Evolutionary conservation across 1,140 invertebrate species (phyloP).

Genomic region (Drosophila grimshawi): DNA sequence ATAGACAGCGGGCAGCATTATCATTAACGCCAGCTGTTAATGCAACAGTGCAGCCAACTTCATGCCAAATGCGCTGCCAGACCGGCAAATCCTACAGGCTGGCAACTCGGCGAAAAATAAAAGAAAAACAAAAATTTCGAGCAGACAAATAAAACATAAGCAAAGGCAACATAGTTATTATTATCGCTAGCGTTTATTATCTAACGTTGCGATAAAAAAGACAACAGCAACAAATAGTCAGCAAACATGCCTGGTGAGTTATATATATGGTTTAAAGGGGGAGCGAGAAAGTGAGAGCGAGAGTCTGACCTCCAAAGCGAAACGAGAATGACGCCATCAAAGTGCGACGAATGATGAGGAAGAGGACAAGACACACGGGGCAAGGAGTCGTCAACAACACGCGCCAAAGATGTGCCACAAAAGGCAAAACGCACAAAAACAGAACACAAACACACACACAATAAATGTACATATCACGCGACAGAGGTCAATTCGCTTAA

Average conservation of each 20-base stretch:
- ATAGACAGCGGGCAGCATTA: too few relatives aligned
- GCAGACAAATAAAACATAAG: conserved; percentile 16
- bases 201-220: conserved; percentile 66
- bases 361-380: background rate
- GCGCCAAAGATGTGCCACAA: conserved; percentile 9
- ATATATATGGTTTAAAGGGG: conserved; percentile 22
- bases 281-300: conserved; percentile 10
- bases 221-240: conserved; percentile 30
- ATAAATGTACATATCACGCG: conserved; percentile 22
- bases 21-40: background rate
- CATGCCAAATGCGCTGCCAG: conserved; percentile 16
- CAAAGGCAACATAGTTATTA: conserved; percentile 21
- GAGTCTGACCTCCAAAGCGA: conserved; percentile 47
- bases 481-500: conserved; percentile 33
- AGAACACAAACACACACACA: background rate
- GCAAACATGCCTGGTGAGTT: conserved; percentile 68
- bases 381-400: conserved; percentile 2
- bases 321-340: conserved; percentile 51
- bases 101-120: conserved; percentile 16
- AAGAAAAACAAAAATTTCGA: conserved; percentile 32
- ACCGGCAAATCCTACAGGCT: background rate
- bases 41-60: conserved; percentile 31
- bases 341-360: conserved; percentile 12
- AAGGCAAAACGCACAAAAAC: conserved; percentile 15
- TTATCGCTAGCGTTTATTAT: conserved; percentile 62